phyloP scores from a whole-genome alignment of 2,888 invertebrate species.

The Tachina fera region DNA sequence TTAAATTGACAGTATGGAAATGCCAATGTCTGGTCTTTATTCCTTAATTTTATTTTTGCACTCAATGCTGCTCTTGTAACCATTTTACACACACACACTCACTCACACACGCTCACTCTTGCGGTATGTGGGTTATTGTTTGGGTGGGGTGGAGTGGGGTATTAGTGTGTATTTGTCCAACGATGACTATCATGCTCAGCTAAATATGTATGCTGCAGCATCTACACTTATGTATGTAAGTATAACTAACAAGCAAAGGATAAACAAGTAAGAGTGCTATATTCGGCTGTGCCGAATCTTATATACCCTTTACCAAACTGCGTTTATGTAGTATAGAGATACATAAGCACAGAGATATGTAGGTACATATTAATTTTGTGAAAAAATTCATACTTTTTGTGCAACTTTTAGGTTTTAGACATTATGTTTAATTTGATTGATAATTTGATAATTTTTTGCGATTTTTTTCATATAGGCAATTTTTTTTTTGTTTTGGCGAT shows the following conservation, averaged over 20 bases:
- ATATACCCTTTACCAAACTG: too few species aligned
- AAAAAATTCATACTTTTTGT: too few species aligned
- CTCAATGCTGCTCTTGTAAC: background rate
- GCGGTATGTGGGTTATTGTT: constrained; percentile 54
- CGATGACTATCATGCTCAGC: constrained; percentile 30
- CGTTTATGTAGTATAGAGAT: too few species aligned
- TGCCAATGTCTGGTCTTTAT: constrained; percentile 48
- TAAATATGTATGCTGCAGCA: constrained; percentile 29
- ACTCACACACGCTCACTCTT: background rate
- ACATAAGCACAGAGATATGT: too few species aligned
- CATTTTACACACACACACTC: background rate
- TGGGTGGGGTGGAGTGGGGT: constrained; percentile 28
- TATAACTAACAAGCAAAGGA: background rate
- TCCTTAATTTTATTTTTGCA: background rate
- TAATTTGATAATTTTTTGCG: too few species aligned
- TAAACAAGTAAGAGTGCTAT: too few species aligned
- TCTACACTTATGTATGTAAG: background rate
- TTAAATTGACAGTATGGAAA: constrained; percentile 71
- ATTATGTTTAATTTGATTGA: too few species aligned
- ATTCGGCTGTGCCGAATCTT: too few species aligned
- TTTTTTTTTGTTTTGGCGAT: too few species aligned
- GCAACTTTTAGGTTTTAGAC: too few species aligned
- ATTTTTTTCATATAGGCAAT: too few species aligned
- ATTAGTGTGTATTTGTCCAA: constrained; percentile 19
- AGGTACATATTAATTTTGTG: too few species aligned